Base-by-base conservation (phyloP, 2,797 vertebrate genomes). In the Gastrophryne carolinensis region DNA sequence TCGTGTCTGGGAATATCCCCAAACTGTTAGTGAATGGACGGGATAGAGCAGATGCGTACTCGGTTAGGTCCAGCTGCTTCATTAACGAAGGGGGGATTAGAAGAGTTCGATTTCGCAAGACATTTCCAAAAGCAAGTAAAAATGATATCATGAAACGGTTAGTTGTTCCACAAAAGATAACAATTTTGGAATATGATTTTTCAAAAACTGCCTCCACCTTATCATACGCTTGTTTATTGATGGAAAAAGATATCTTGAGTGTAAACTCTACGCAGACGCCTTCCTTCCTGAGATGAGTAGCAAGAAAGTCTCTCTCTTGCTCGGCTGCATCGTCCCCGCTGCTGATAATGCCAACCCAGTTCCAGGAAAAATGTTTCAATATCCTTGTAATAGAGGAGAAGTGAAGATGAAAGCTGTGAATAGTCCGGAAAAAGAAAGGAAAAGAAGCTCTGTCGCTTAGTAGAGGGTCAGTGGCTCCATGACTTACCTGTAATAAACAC, bases 261-360 rank as follows among this genome's bases (percentile, higher is more conserved):
- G 19, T 23, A 39, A 62, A 62, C 17, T 62, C 58, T 24, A 41
- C 24, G 15, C 58, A 62, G 58, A 62, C 41, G 35, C 37, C 37
- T 2, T 26, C 10, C 5, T 30, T 7, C 9, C n/a, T 12, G 10
- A 47, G 24, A n/a, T 41, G 13, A 17, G 41, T 41, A 8, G 13
- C 17, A 15, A 64, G 39, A 15, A 44, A 26, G 7, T 64, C 23
- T 2, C 37, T 35, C 23, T 47, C 39, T 17, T n/a, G 44, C 5
- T 8, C 19, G 24, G 29, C 65, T 17, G 12, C 39, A 2, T 57
- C n/a, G 30, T 70, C 53, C 3, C 6, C 17, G 5, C 35, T 57
- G 5, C 35, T 30, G 41, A 70, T 13, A 19, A 70, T 58, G 21
- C 53, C 67, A 12, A 70, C 67, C 67, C 67, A 70, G 5, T n/a